Evolutionary conservation across 2,797 vertebrate genomes (phyloP).

Genomic region (Alectoris magna): DNA sequence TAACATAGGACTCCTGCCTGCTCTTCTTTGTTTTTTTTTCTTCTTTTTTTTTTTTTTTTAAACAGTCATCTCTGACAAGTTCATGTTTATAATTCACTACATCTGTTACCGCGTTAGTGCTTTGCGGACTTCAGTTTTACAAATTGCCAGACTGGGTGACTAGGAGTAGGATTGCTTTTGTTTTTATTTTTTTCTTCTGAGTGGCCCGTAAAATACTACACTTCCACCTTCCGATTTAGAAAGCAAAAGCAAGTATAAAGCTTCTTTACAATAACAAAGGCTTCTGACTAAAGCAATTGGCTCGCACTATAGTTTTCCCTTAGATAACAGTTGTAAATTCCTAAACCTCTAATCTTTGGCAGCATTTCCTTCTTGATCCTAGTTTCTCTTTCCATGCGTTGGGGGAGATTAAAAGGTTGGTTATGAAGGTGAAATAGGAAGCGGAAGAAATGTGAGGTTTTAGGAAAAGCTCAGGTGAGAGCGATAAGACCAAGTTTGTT

Average conservation of each 20-base stretch:
- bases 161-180: constrained; percentile 26
- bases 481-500: constrained; percentile 23
- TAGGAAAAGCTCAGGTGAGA: constrained; percentile 64
- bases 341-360: constrained; percentile 53
- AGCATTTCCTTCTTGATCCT: constrained; percentile 61
- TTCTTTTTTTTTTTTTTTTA: background rate
- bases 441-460: constrained; percentile 62
- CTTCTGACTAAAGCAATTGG: constrained; percentile 29
- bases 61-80: constrained; percentile 2
- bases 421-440: constrained; percentile 55
- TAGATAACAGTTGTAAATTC: constrained; percentile 53
- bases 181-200: constrained; percentile 29
- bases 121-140: constrained; percentile 22
- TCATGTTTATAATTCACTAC: constrained; percentile 24
- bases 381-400: constrained; percentile 63
- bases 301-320: constrained; percentile 14
- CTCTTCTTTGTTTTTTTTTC: background rate
- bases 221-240: constrained; percentile 21
- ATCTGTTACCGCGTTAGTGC: background rate
- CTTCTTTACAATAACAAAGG: constrained; percentile 33
- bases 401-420: constrained; percentile 50
- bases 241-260: background rate
- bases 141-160: background rate
- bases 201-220: background rate
- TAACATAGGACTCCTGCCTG: background rate